Percentiles rank a stretch among this genome's conserved stretches.
phyloP scores from a whole-genome alignment of 2,113 vertebrate genomes.

The Catharus minimus region DNA sequence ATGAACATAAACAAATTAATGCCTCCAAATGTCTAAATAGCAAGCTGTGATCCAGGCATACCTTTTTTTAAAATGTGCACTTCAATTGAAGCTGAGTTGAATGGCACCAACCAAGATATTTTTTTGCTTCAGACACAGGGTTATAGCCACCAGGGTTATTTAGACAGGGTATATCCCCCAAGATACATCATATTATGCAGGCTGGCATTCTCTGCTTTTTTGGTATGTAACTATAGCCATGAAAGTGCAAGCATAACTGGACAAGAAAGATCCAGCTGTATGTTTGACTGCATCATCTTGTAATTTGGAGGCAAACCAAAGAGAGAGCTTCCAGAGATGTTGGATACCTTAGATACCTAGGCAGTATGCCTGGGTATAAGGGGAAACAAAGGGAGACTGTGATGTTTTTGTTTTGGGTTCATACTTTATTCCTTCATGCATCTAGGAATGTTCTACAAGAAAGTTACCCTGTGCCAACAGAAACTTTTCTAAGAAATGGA shows the following conservation, averaged over 20 bases:
- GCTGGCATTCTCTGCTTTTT: background rate
- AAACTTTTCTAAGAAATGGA: background rate
- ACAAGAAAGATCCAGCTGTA: background rate
- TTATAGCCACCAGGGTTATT: background rate
- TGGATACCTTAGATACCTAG: background rate
- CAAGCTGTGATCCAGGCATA: background rate
- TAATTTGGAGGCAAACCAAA: background rate
- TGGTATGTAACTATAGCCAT: background rate
- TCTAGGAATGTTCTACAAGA: background rate
- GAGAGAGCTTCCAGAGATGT: background rate
- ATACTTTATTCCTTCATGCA: background rate
- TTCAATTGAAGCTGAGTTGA: background rate
- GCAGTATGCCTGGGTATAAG: background rate
- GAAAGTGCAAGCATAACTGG: background rate
- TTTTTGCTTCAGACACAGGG: background rate
- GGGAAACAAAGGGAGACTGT: fast-evolving
- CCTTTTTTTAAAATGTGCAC: background rate
- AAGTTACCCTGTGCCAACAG: background rate
- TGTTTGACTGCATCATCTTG: background rate
- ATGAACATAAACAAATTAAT: background rate
- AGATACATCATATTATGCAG: background rate
- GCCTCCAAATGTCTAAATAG: background rate
- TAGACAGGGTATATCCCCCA: background rate
- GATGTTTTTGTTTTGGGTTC: background rate
- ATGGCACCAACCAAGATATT: background rate